These are phyloP conservation scores for Dexiosoma caninum DNA, from an alignment of 2,888 invertebrate species.

Conservation along the genomic window DNA sequence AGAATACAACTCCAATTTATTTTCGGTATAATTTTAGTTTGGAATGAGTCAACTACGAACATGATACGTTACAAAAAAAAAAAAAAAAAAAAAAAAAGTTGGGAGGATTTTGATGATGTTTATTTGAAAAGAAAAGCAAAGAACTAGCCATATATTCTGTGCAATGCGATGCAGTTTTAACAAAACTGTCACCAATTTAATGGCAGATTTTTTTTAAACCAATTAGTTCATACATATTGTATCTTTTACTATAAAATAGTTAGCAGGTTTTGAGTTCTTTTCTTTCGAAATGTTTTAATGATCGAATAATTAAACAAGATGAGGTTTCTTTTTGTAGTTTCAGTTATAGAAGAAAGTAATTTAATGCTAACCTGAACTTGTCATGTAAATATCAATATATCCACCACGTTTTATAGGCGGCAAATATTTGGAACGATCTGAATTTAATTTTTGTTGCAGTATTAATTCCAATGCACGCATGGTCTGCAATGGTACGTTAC, in stretches of 20 bases:
- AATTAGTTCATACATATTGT: neutral
- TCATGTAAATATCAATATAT: constrained; percentile 89
- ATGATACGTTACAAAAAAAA: constrained; percentile 22
- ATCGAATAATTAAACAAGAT: constrained; percentile 29
- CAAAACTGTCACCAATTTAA: constrained; percentile 13
- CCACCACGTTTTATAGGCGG: constrained; percentile 90
- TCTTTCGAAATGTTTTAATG: constrained; percentile 31
- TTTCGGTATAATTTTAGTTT: constrained; percentile 1
- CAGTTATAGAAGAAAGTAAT: constrained; percentile 19
- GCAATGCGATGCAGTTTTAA: neutral
- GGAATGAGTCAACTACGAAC: constrained; percentile 22
- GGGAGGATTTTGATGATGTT: constrained; percentile 13
- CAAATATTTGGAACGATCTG: constrained; percentile 87
- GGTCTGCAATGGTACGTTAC: constrained; percentile 78
- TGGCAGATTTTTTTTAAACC: neutral
- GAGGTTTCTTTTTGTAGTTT: constrained; percentile 40
- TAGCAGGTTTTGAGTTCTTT: neutral
- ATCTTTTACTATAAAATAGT: constrained; percentile 7
- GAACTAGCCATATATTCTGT: constrained; percentile 23
- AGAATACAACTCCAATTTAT: constrained; percentile 5
- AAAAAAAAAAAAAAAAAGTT: neutral
- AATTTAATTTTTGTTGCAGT: constrained; percentile 84
- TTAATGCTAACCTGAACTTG: constrained; percentile 87
- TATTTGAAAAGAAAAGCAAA: constrained; percentile 1
- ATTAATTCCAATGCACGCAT: constrained; percentile 87